Percentiles rank a stretch among this genome's conserved stretches.
Evolutionary conservation across 2,113 vertebrate genomes (phyloP).

Genomic region (Paramormyrops kingsleyae): DNA sequence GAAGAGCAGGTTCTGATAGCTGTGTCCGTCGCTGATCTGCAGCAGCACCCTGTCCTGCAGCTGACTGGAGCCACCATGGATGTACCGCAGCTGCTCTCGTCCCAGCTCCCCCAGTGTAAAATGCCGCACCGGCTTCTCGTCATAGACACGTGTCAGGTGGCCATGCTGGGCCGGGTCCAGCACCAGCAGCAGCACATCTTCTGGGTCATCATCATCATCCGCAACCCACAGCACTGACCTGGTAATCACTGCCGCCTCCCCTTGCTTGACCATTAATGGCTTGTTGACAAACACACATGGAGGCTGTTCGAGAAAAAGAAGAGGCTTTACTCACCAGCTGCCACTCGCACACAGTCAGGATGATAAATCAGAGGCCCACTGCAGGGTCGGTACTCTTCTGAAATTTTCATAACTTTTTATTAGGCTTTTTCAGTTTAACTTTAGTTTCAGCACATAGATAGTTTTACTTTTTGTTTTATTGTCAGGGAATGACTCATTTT

Average conservation of each 20-base stretch:
- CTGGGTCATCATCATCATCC: slow-evolving; percentile 84
- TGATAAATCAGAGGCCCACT: background rate
- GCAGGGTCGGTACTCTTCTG: background rate
- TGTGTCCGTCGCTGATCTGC: slow-evolving; percentile 80
- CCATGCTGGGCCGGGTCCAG: slow-evolving; percentile 74
- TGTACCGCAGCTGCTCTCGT: slow-evolving; percentile 65
- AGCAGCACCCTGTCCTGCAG: slow-evolving; percentile 61
- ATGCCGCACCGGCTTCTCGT: slow-evolving; percentile 28
- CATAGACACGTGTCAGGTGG: slow-evolving; percentile 51
- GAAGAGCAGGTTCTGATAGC: slow-evolving; percentile 77
- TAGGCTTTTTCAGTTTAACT: background rate
- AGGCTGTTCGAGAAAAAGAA: slow-evolving; percentile 57
- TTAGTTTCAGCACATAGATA: background rate
- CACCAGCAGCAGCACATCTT: slow-evolving; percentile 72
- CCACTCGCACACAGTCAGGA: background rate
- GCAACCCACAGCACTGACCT: slow-evolving; percentile 66
- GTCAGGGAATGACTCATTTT: background rate
- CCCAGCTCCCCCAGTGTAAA: slow-evolving; percentile 72
- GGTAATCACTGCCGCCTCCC: slow-evolving; percentile 54
- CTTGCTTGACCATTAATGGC: slow-evolving; percentile 55
- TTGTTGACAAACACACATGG: slow-evolving; percentile 69
- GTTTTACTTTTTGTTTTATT: background rate
- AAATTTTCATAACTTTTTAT: background rate
- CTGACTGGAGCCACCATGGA: slow-evolving; percentile 68
- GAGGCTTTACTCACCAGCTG: background rate